Evolutionary conservation across 1,140 invertebrate species (phyloP).

Genomic region (Globodera ellingtonae): DNA sequence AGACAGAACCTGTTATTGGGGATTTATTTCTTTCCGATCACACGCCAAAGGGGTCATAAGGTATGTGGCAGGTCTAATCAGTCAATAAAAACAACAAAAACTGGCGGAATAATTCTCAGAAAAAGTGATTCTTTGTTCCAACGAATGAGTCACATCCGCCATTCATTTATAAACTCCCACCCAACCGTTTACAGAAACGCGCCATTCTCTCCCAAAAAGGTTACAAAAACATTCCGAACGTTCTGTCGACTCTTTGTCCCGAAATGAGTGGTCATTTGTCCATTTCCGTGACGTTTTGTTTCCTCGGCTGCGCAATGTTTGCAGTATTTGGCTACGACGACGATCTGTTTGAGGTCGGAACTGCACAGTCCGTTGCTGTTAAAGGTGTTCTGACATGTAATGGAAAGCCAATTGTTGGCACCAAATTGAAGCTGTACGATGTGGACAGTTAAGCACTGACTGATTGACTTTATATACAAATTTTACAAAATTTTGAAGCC

Average conservation of each 20-base stretch:
- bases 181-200: too few relatives aligned
- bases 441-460: conserved; percentile 3
- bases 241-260: too few relatives aligned
- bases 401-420: conserved; percentile 41
- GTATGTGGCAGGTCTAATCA: neutral
- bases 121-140: neutral
- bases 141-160: too few relatives aligned
- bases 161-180: too few relatives aligned
- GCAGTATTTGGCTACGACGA: neutral
- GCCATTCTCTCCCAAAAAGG: neutral
- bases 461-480: neutral
- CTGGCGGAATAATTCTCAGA: neutral
- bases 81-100: neutral
- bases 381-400: conserved; percentile 34
- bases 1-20: too few relatives aligned
- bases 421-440: conserved; percentile 54
- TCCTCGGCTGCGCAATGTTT: neutral
- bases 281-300: neutral
- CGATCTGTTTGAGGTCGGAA: neutral
- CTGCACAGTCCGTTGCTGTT: conserved; percentile 10
- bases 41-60: neutral
- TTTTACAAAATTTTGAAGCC: neutral
- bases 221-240: neutral
- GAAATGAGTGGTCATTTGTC: neutral
- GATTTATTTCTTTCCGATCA: neutral